Conservation (phyloP, 1,140 invertebrate genomes). For the Micrasema minimum region DNA sequence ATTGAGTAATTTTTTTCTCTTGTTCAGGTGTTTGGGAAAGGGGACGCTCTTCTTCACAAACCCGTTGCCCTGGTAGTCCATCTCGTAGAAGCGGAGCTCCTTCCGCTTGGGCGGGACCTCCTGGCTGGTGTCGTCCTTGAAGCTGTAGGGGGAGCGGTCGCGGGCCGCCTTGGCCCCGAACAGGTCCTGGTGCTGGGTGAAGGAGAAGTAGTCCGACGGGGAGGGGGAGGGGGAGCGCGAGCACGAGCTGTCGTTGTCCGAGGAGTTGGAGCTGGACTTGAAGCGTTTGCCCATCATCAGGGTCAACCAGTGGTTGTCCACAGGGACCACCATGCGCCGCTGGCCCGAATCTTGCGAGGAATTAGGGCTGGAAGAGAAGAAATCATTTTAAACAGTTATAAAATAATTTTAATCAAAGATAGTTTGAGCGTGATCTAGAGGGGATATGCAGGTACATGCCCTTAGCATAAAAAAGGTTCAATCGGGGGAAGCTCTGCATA, state of each 20-base stretch:
- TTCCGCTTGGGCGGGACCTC: constrained; percentile 41
- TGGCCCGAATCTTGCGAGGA: constrained; percentile 39
- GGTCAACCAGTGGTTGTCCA: constrained; percentile 68
- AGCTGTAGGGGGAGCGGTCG: constrained; percentile 43
- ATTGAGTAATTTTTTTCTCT: constrained; percentile 56
- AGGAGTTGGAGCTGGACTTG: constrained; percentile 66
- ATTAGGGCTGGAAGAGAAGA: constrained; percentile 29
- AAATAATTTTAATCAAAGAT: no score
- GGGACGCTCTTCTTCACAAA: constrained; percentile 72
- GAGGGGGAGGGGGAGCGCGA: constrained; percentile 45
- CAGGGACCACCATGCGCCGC: constrained; percentile 63
- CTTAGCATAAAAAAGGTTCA: no score
- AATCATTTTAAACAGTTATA: no score
- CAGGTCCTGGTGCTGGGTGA: constrained; percentile 1
- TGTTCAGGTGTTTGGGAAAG: constrained; percentile 68
- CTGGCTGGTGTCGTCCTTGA: constrained; percentile 36
- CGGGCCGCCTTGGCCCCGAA: constrained; percentile 6
- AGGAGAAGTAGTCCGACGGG: constrained; percentile 30
- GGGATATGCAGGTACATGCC: no score
- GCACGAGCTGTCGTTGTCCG: constrained; percentile 62
- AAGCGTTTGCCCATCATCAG: constrained; percentile 70
- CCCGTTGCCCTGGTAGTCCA: constrained; percentile 66
- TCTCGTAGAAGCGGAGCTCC: constrained; percentile 51
- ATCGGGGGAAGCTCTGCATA: no score
- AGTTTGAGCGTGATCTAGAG: no score